Base-by-base conservation (phyloP, 2,797 vertebrate species). In the Craterocephalus amniculus region DNA sequence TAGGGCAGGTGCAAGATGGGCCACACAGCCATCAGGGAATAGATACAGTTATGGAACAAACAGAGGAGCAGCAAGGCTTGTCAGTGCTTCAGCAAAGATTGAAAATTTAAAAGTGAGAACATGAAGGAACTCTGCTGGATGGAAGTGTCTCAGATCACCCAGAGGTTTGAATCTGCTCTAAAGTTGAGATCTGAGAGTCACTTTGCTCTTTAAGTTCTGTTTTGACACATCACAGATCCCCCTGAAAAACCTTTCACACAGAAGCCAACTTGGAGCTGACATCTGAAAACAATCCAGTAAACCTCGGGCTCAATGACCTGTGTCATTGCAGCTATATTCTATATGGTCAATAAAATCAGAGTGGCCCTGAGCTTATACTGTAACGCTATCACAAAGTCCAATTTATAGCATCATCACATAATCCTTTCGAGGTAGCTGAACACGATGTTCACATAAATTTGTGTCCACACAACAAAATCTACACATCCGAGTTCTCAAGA, bases 301-400 rank as follows among this genome's bases (percentile, higher is more conserved):
- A 69, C 58, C 75, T 78, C 66, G 34, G 70, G 80, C 55, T 85
- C 87, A 89, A 86, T 79, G 82, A 84, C 70, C 83, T 57, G 24
- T 74, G 72, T 87, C 79, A 82, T 72, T 85, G 76, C 81, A 75
- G 83, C 71, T 72, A 54, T 36, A 80, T 58, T 80, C 57, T 78
- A 80, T 83, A 83, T 84, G 79, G 77, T 84, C 81, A 78, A 87
- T 91, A 88, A 87, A 89, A 83, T 76, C 56, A 63, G 69, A 88
- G 62, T 70, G 80, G 62, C 78, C 62, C 61, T 58, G 49, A 58
- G 77, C 62, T 77, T 85, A 74, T 55, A 72, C 73, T 0, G 51
- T 69, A 72, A 74, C 67, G 62, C 78, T 68, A 76, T 85, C 79
- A 68, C 73, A 66, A 64, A 80, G 72, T 81, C 58, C 70, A 74